Evolutionary conservation across 2,888 invertebrate genomes (phyloP), one percentile per base, ranked within the genome.

Genomic region (Scaptomyza flava): DNA sequence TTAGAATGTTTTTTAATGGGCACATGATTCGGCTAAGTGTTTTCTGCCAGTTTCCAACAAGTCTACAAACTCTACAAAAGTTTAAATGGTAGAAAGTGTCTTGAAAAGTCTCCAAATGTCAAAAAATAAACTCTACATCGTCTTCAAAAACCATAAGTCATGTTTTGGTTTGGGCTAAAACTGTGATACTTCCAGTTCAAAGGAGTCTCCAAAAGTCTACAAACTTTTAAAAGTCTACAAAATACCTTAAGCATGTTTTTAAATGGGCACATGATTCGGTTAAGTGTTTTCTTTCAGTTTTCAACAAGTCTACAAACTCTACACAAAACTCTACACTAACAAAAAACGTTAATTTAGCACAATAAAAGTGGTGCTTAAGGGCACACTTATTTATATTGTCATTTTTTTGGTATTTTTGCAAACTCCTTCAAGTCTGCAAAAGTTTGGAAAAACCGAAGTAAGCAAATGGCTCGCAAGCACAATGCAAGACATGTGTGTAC

Each of bases 381-480:
- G 4, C 9, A 33, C 9, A 34, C 36, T 14, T 38, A 6, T 14
- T 8, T 0, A 8, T 8, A 34, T 33, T 6, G 7, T 34, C n/a
- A n/a, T 6, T 3, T 14, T 5, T 6, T 12, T 34, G n/a, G n/a
- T n/a, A n/a, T 43, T 46, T 54, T 6, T 33, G 11, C 34, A 38
- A 61, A 52, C 54, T 68, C 62, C 62, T 47, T 47, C 56, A 59
- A 52, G 42, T 68, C 54, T 48, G 20, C 52, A 51, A 68, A 14
- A 34, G 17, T 6, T 27, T 27, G 6, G 4, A 27, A 27, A 27
- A 27, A 27, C 27, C 27, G 7, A 20, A 20, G 20, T 14, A n/a
- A 41, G 3, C 12, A 11, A 54, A 53, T 20, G 4, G 27, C 51
- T 46, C 46, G 41, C 12, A 23, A 23, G 5, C 5, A 8, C 30